Base-by-base conservation (phyloP, 1,140 invertebrate genomes). In the Magallana ariakensis region DNA sequence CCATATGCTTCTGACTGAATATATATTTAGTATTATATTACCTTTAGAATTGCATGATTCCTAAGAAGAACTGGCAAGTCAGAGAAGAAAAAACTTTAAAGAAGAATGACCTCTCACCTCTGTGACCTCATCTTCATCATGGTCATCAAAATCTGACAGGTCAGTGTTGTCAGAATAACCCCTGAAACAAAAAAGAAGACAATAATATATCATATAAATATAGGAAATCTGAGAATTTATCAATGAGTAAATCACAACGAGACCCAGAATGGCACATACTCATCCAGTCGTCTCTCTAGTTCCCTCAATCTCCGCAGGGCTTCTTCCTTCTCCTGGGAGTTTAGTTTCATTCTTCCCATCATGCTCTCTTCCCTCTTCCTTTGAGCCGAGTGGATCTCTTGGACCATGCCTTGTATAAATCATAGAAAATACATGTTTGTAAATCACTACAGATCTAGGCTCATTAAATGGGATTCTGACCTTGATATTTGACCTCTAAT, bases 321-420 rank as follows among this genome's bases (percentile, higher is more conserved):
- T 53, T 91, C 90, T 33, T 90, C 90, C 60, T 89, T 85, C 22
- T 91, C 91, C 66, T 89, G 86, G 75, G 88, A 90, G 55, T 90
- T 89, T 54, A 88, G 55, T 82, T 88, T 88, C 46, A 91, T 80
- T 58, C 91, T 89, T 1, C 87, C 84, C 84, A 90, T 84, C 70
- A 90, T 89, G 16, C 88, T 87, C 53, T 89, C 90, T 53, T 91
- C 91, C 26, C 89, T 84, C 80, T 86, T 66, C 60, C 86, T 87
- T 80, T 91, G 91, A 16, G 91, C 90, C 13, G 58, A 26, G 46
- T 89, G 90, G 26, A 91, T 85, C 11, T 91, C 91, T 57, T 91
- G 88, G 9, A 91, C 90, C 33, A 91, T 26, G 16, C 80, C 91
- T 91, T 53, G 26, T 13, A 16, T 1, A 62, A 82, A 82, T 46